These are phyloP conservation scores for Drosophila cardini DNA, from an alignment of 1,140 invertebrate genomes.

Conservation along the genomic window DNA sequence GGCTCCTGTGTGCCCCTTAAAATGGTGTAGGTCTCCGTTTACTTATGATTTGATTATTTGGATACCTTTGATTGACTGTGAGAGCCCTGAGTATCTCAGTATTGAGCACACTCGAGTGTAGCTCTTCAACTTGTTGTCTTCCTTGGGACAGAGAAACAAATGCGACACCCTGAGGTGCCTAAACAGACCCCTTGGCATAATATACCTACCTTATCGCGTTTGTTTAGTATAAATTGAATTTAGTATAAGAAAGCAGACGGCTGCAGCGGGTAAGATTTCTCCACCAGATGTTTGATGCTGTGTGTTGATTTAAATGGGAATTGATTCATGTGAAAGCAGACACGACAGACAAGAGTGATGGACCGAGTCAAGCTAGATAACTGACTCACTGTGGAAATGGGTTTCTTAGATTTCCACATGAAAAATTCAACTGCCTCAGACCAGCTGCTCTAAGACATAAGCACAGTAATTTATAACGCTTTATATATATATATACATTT, in stretches of 20 bases:
- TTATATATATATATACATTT: no score
- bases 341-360: not conserved
- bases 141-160: not conserved
- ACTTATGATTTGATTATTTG: no score
- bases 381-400: conserved; percentile 23
- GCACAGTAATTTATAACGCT: not conserved
- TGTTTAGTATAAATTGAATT: conserved; percentile 45
- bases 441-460: not conserved
- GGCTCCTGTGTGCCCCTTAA: no score
- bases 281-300: conserved; percentile 13
- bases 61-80: no score
- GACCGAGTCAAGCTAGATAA: not conserved
- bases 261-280: not conserved
- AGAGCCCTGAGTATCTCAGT: no score
- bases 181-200: conserved; percentile 7
- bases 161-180: not conserved
- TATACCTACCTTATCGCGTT: conserved; percentile 22
- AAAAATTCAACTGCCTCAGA: conserved; percentile 23
- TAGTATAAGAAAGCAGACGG: not conserved
- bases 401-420: not conserved
- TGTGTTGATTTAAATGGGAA: conserved; percentile 6
- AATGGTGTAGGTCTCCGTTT: no score
- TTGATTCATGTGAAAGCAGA: conserved; percentile 10
- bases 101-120: not conserved
- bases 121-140: not conserved